phyloP scores from a whole-genome alignment of 2,888 invertebrate genomes.

The Drosophila hawaiiensis region DNA sequence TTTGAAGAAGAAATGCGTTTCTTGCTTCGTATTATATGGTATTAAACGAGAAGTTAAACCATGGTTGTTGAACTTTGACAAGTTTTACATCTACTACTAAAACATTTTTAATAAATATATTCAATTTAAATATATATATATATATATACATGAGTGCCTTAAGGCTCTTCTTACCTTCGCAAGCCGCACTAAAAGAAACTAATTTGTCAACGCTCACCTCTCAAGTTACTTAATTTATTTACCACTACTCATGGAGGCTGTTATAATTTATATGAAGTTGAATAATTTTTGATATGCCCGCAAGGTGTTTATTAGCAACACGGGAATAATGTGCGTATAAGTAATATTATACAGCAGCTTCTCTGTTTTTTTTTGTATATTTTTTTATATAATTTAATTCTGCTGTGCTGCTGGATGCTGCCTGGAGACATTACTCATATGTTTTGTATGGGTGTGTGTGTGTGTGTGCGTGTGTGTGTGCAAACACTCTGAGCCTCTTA shows the following conservation, averaged over 20 bases:
- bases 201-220: conserved; percentile 36
- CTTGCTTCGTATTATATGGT: neutral
- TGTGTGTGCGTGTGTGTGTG: conserved; percentile 17
- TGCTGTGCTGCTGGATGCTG: conserved; percentile 26
- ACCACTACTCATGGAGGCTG: conserved; percentile 15
- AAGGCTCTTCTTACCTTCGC: neutral
- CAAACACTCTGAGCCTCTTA: conserved; percentile 69
- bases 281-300: conserved; percentile 72
- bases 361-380: neutral
- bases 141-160: neutral
- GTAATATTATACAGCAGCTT: conserved; percentile 66
- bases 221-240: conserved; percentile 44
- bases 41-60: neutral
- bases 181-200: conserved; percentile 25
- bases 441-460: conserved; percentile 35
- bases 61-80: neutral
- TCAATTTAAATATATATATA: neutral
- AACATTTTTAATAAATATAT: neutral
- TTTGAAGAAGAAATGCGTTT: neutral
- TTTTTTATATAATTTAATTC: neutral
- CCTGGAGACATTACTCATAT: conserved; percentile 72
- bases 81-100: neutral
- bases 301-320: conserved; percentile 78
- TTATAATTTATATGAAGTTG: conserved; percentile 58
- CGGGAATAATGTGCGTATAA: conserved; percentile 79